Evolutionary conservation across 2,113 vertebrate species (phyloP), one percentile per base, ranked within the genome.

Genomic region (Balaeniceps rex): DNA sequence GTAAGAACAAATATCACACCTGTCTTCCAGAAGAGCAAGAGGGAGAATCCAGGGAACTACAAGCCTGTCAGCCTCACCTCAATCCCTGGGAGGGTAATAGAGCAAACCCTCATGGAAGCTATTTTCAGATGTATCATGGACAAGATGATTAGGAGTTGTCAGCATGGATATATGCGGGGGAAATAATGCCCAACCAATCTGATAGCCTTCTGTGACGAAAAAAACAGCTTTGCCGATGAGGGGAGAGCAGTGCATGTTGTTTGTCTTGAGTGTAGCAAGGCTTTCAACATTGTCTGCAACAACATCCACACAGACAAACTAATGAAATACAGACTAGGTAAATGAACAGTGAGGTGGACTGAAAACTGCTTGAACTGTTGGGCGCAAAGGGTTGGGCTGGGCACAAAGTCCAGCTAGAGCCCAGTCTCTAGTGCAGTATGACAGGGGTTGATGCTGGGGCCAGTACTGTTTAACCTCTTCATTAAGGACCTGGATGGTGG

Each of bases 361-460:
- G 46, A 61, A 86, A 86, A 19, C 7, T 63, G 40, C 31, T 54
- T 87, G 69, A 64, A 33, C 34, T 66, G 28, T 52, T 79, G 65
- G 14, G 23, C 80, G 75, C 5, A 51, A 36, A 69, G 29, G 12
- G 25, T 64, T 60, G 44, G 57, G 26, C 60, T 76, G 47, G 31
- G 11, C 52, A 76, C 6, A 14, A 82, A 40, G 16, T 75, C 49
- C 25, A 69, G 28, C 49, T 65, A 23, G 29, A 75, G 17, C 11
- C 31, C 36, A 47, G 60, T 78, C 54, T 42, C 15, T 82, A 24
- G 18, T 57, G 52, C 47, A n/a, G 57, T 64, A 75, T 34, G 51
- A 49, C 0, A 0, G 31, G 47, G 8, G 17, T 17, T 79, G 54
- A 21, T 54, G 44, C 7, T 5, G 6, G 36, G 21, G 6, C 10